Evolutionary conservation across 2,113 vertebrate genomes (phyloP).

Genomic region (Prionailurus viverrinus): DNA sequence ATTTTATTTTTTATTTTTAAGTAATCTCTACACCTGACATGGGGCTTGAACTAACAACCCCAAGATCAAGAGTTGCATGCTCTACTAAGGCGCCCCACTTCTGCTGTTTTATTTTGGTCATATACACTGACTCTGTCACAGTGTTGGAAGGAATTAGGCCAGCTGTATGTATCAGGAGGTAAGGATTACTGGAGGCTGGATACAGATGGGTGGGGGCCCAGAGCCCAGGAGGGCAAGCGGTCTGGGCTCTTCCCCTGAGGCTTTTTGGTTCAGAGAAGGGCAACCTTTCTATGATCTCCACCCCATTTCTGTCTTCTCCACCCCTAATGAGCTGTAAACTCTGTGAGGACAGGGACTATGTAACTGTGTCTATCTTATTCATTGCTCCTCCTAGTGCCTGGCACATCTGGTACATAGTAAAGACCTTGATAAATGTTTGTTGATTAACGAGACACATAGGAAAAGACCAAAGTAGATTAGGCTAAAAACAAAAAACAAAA

Average conservation of each 20-base stretch:
- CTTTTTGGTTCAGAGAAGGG: conserved; percentile 21
- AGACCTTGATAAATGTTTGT: neutral
- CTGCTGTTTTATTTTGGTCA: neutral
- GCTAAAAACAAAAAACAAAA: too few species aligned
- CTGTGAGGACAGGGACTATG: neutral
- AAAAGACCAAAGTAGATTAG: conserved; percentile 5
- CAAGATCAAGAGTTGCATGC: neutral
- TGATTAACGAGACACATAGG: neutral
- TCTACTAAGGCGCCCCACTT: neutral
- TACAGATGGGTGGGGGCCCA: neutral
- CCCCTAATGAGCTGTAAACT: neutral
- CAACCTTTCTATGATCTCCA: neutral
- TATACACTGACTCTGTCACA: neutral
- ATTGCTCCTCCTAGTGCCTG: neutral
- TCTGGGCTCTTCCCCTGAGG: neutral
- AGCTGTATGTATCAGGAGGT: neutral
- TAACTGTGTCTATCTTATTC: neutral
- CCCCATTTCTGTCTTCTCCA: neutral
- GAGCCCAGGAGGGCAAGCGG: neutral
- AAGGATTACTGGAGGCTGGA: neutral
- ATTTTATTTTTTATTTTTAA: neutral
- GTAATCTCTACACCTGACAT: neutral
- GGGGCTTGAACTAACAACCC: neutral
- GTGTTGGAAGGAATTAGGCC: neutral
- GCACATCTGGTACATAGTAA: neutral